Base-by-base conservation (phyloP, 2,113 vertebrate genomes). In the Mustela lutreola region DNA sequence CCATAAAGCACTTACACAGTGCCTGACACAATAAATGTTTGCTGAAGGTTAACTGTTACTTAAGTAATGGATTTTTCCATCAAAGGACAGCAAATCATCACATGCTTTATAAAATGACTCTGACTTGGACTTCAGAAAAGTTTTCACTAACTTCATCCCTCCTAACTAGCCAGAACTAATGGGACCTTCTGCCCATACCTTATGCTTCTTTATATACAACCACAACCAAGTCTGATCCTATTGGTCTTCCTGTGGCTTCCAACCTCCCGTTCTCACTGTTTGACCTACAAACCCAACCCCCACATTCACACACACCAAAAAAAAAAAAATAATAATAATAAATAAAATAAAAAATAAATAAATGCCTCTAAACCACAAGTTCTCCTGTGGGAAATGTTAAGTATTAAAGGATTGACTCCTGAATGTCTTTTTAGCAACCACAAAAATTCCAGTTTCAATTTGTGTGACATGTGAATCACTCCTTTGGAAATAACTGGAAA, bases 341-440 rank as follows among this genome's bases (percentile, higher is more conserved):
- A 39, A 39, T 39, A 39, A 39, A 39, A 39, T 39, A 50, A 95
- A 53, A 24, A 97, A 42, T 42, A 42, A 42, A 42, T 42, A 58
- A 93, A 88, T 91, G 53, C 70, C 65, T 94, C 36, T 60, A 62
- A 94, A 88, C 81, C 89, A 70, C 92, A 95, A 62, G 45, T 39
- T 86, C n/a, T 83, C 26, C 76, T 93, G 21, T 39, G 76, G 86
- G 86, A 97, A 94, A 89, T 73, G 7, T 89, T 89, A 87, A 79
- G 2, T 79, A 82, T 89, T 89, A 85, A 97, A 86, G 71, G 91
- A 81, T 31, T 45, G 63, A 56, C 71, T 91, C 93, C 65, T 94
- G 63, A 60, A 82, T 94, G 63, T 87, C 70, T 53, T 83, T 84
- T 89, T 79, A 91, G 50, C 58, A 97, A 92, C 70, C 76, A 97